phyloP scores from a whole-genome alignment of 2,888 invertebrate genomes.

The Phrixothrix hirtus region DNA sequence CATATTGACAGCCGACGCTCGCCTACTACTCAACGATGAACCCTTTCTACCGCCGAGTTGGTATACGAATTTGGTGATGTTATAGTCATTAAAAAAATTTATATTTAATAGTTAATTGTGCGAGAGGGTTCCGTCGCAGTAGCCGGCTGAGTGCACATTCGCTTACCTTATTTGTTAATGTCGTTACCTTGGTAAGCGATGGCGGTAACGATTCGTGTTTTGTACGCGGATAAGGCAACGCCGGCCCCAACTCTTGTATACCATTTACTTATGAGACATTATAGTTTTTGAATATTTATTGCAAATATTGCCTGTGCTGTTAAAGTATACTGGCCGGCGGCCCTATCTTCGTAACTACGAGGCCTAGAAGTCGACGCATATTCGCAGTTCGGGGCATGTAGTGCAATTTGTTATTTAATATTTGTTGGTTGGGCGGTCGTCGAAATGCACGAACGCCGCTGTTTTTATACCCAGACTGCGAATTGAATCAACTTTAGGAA shows the following conservation, averaged over 20 bases:
- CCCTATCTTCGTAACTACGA: slow-evolving; percentile 17
- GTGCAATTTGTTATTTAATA: slow-evolving; percentile 34
- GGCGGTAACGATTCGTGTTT: slow-evolving; percentile 31
- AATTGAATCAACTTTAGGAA: slow-evolving; percentile 17
- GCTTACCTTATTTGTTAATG: slow-evolving; percentile 27
- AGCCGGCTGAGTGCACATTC: slow-evolving; percentile 13
- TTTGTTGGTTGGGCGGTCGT: slow-evolving; percentile 27
- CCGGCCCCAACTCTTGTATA: slow-evolving; percentile 37
- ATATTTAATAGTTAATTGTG: slow-evolving; percentile 37
- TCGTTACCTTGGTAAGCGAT: slow-evolving; percentile 26
- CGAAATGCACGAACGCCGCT: slow-evolving; percentile 20
- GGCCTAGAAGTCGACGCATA: slow-evolving; percentile 10
- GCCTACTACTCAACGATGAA: slow-evolving; percentile 19
- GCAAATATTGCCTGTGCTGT: slow-evolving; percentile 36
- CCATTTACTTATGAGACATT: slow-evolving; percentile 36
- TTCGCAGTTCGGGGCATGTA: slow-evolving; percentile 20
- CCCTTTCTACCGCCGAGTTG: slow-evolving; percentile 34
- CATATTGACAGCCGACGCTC: slow-evolving; percentile 22
- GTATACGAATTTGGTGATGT: slow-evolving; percentile 46
- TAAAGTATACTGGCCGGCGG: slow-evolving; percentile 32
- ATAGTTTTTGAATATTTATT: slow-evolving; percentile 40
- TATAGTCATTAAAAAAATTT: slow-evolving; percentile 41
- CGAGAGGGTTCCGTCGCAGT: slow-evolving; percentile 20
- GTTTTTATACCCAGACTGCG: slow-evolving; percentile 27
- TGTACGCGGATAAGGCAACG: slow-evolving; percentile 33